Evolutionary conservation across 2,113 vertebrate genomes (phyloP), one percentile per base, ranked within the genome.

Genomic region (Prochilodus magdalenae): DNA sequence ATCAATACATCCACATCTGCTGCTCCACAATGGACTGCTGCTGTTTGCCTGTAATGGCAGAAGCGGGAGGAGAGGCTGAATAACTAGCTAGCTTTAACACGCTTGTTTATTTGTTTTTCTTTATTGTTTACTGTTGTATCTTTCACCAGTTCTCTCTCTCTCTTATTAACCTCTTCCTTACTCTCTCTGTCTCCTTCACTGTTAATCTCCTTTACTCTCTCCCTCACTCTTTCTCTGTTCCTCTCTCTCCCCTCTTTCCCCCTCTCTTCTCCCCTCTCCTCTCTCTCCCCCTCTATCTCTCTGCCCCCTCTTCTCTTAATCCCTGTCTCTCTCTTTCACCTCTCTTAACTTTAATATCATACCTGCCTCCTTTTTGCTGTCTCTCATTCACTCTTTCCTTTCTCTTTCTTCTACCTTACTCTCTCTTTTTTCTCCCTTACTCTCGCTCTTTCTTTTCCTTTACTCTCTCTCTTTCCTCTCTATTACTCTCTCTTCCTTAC

Each of bases 291-390:
- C 27, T 77, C 57, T 22, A 44, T 65, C 16, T 62, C 29, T 77
- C 62, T 57, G 24, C 33, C 40, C 44, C 26, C 36, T 74, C 74
- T 77, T 55, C 74, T 76, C 79, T 83, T 85, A 66, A 13, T 16
- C 16, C 1, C 49, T 18, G 49, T 51, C 49, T 47, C 77, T 81
- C 86, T 88, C 55, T 29, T 59, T 29, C 14, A 1, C 6, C 26
- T 47, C 62, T 8, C 4, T 33, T 44, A 27, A 59, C 16, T 18
- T 83, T 72, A 20, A 65, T 81, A 63, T 65, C 79, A 47, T 13
- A 33, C 27, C 66, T 14, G 36, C 70, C 55, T 22, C 66, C 55
- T 16, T 62, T 24, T 77, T 62, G 49, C 44, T 57, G 24, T 60
- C 26, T 72, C 53, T n/a, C 53, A 7, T 13, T 22, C 6, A 7